Evolutionary conservation across 2,888 invertebrate species (phyloP).

Genomic region (Zygothrica quintamaculata): DNA sequence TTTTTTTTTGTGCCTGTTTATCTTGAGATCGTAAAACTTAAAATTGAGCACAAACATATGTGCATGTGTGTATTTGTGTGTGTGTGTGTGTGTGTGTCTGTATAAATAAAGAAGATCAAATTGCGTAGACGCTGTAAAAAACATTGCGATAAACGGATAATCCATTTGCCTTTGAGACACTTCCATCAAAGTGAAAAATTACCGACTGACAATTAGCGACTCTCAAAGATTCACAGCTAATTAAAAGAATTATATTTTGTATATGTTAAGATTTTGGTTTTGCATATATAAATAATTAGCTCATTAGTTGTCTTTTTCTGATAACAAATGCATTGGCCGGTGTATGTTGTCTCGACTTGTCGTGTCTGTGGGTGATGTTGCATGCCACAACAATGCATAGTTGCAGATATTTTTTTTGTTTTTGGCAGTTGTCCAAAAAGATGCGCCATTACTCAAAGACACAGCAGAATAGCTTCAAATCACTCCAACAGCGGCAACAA

Average conservation of each 20-base stretch:
- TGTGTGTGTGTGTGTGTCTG: too few species aligned
- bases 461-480: slow-evolving; percentile 10
- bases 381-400: slow-evolving; percentile 9
- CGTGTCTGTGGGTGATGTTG: neutral
- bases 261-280: slow-evolving; percentile 1
- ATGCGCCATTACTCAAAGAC: slow-evolving; percentile 9
- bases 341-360: neutral
- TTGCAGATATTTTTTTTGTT: neutral
- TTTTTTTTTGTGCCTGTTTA: slow-evolving; percentile 44
- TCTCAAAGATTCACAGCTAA: slow-evolving; percentile 37
- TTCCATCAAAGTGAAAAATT: slow-evolving; percentile 19
- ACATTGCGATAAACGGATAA: slow-evolving; percentile 30
- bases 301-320: slow-evolving; percentile 39
- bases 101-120: too few species aligned
- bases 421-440: slow-evolving; percentile 44
- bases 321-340: slow-evolving; percentile 14
- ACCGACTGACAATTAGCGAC: slow-evolving; percentile 32
- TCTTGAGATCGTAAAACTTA: slow-evolving; percentile 48
- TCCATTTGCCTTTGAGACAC: slow-evolving; percentile 1
- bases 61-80: slow-evolving; percentile 6
- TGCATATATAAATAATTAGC: slow-evolving; percentile 27
- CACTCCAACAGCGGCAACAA: slow-evolving; percentile 37
- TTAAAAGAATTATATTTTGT: slow-evolving; percentile 32
- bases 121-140: slow-evolving; percentile 30
- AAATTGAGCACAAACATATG: slow-evolving; percentile 35